Evolutionary conservation across 2,113 vertebrate species (phyloP), one percentile per base, ranked within the genome.

Genomic region (Andinoacara biseriatus): DNA sequence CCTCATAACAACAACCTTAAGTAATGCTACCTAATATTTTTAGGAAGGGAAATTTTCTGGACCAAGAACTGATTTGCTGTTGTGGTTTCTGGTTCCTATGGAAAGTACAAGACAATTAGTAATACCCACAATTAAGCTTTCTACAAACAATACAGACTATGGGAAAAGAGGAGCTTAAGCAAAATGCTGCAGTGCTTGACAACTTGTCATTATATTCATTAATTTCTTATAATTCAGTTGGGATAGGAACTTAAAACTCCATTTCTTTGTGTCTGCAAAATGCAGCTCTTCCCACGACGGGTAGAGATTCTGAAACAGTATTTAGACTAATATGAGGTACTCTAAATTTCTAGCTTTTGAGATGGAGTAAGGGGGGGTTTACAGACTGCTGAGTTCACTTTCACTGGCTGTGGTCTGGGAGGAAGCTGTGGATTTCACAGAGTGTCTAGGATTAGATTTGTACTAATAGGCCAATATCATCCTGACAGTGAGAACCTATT

Each of bases 311-410:
- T 58, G 63, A 87, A 81, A 59, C 54, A 7, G 76, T 38, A 31
- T 78, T 74, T 57, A 60, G 63, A 35, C 57, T 31, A 58, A 78
- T 38, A 60, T 14, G 14, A 40, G 49, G 62, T 49, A 24, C 22
- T 78, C 14, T 35, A 85, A 63, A 40, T 58, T 24, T 57, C 3
- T 6, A 4, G 38, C 5, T 35, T 74, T 61, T 61, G 75, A 80
- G 67, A 85, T 13, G 26, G 76, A 31, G 22, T 35, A 76, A 75
- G 33, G 63, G 26, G n/a, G 5, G 58, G 87, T 92, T 92, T 87
- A 93, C 88, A 89, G 86, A 84, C 69, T 91, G 84, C 86, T 83
- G 86, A 80, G 86, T 89, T 85, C 46, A 79, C 80, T 87, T 89
- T 90, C 86, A 89, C 88, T 62, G 54, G 83, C 83, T 89, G 89